A percentile compares a stretch with the other conserved stretches of the same genome.
phyloP scores from a whole-genome alignment of 2,888 invertebrate species.

The Eilema caniola region DNA sequence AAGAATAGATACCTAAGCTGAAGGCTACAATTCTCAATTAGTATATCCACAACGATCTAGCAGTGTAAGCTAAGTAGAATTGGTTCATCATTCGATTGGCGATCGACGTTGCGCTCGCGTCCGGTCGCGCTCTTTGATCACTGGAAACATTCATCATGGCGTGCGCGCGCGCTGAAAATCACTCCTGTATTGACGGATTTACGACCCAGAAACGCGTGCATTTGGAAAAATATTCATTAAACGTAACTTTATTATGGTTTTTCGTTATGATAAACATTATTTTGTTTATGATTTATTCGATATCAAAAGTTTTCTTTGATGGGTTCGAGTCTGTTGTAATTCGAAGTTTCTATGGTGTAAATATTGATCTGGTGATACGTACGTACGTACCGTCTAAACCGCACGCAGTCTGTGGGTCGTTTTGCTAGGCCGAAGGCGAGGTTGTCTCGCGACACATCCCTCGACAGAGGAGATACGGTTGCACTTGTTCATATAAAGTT shows the following conservation, averaged over 20 bases:
- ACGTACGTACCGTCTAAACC: no score
- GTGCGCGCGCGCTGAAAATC: conserved; percentile 40
- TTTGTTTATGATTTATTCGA: conserved; percentile 51
- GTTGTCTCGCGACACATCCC: no score
- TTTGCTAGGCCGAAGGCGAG: no score
- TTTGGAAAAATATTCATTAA: conserved; percentile 53
- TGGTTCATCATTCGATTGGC: conserved; percentile 18
- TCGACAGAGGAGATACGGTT: no score
- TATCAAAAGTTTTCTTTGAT: conserved; percentile 51
- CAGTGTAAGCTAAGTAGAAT: conserved; percentile 33
- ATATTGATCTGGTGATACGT: conserved; percentile 27
- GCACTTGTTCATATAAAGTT: no score
- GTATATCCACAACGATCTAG: background rate
- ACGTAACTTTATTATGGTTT: conserved; percentile 46
- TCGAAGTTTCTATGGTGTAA: conserved; percentile 38
- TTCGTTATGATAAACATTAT: conserved; percentile 44
- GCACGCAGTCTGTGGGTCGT: no score
- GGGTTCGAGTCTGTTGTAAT: conserved; percentile 25
- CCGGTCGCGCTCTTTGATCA: conserved; percentile 58
- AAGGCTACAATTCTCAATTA: background rate
- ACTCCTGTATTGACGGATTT: conserved; percentile 63
- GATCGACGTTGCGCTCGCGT: conserved; percentile 44
- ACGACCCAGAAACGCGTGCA: conserved; percentile 51
- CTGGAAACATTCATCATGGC: conserved; percentile 61
- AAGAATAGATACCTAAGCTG: no score